phyloP scores from a whole-genome alignment of 2,113 vertebrate species.

The Rhabdomys dilectus region DNA sequence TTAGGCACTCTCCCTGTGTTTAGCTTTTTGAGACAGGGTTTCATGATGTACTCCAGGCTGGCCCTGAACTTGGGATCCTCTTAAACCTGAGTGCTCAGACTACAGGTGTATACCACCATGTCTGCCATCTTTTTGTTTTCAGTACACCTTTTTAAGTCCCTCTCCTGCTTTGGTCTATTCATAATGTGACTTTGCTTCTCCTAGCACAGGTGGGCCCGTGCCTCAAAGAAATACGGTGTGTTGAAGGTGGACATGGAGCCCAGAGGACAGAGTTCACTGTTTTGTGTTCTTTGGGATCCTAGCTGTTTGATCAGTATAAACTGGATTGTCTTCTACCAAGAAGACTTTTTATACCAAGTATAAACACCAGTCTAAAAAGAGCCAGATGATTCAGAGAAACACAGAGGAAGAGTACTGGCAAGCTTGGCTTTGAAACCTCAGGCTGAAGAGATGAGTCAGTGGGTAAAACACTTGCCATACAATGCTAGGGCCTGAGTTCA shows the following conservation, averaged over 20 bases:
- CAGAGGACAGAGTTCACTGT: not conserved
- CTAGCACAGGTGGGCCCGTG: not conserved
- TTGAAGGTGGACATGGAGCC: not conserved
- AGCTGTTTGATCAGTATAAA: not conserved
- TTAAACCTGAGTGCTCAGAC: not conserved
- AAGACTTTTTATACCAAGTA: no score
- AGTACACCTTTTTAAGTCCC: not conserved
- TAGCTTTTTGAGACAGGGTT: not conserved
- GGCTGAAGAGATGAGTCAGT: not conserved
- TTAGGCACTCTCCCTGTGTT: not conserved
- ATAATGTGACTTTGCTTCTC: not conserved
- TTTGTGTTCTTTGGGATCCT: not conserved
- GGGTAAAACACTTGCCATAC: not conserved
- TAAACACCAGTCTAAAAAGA: not conserved
- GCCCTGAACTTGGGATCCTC: not conserved
- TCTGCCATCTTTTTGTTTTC: not conserved
- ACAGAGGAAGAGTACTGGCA: not conserved
- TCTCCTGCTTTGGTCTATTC: not conserved
- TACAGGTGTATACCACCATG: not conserved
- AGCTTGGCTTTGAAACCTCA: not conserved
- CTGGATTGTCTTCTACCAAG: not conserved
- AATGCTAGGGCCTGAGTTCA: not conserved
- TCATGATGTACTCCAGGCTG: not conserved
- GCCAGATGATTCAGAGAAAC: not conserved
- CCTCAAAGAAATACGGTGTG: not conserved